A percentile compares a stretch with the other conserved stretches of the same genome.
phyloP scores from a whole-genome alignment of 2,888 invertebrate species.

The Lordiphosa andalusiaca region DNA sequence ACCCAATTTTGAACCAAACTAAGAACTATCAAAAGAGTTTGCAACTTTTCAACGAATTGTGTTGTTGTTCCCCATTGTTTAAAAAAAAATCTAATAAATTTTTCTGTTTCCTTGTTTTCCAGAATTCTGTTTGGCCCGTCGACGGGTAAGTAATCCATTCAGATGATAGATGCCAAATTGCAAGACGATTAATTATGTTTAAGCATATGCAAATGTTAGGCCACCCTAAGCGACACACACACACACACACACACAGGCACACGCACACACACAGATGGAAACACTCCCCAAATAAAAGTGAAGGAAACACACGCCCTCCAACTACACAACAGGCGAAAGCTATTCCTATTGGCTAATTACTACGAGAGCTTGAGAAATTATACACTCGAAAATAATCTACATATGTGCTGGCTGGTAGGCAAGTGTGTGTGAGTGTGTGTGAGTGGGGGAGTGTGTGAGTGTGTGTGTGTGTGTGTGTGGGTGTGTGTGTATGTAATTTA shows the following conservation, averaged over 20 bases:
- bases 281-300: slow-evolving; percentile 2
- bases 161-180: not conserved
- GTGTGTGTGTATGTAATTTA: slow-evolving; percentile 22
- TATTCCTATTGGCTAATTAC: slow-evolving; percentile 74
- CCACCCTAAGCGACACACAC: slow-evolving; percentile 19
- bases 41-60: too few relatives aligned
- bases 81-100: not conserved
- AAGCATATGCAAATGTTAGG: slow-evolving; percentile 10
- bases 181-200: slow-evolving; percentile 20
- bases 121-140: not conserved
- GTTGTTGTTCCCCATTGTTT: too few relatives aligned
- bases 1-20: too few relatives aligned
- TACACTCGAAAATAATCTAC: slow-evolving; percentile 68
- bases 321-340: slow-evolving; percentile 38
- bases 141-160: not conserved
- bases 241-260: slow-evolving; percentile 13
- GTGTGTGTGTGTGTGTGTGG: slow-evolving; percentile 6
- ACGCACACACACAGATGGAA: slow-evolving; percentile 10
- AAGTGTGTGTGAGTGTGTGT: slow-evolving; percentile 11
- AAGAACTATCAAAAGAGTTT: too few relatives aligned
- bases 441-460: slow-evolving; percentile 9
- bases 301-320: slow-evolving; percentile 12
- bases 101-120: not conserved
- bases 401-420: slow-evolving; percentile 24
- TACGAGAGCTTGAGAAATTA: slow-evolving; percentile 45